Conservation (phyloP, 2,888 invertebrate genomes). For the Macaria liturata region DNA sequence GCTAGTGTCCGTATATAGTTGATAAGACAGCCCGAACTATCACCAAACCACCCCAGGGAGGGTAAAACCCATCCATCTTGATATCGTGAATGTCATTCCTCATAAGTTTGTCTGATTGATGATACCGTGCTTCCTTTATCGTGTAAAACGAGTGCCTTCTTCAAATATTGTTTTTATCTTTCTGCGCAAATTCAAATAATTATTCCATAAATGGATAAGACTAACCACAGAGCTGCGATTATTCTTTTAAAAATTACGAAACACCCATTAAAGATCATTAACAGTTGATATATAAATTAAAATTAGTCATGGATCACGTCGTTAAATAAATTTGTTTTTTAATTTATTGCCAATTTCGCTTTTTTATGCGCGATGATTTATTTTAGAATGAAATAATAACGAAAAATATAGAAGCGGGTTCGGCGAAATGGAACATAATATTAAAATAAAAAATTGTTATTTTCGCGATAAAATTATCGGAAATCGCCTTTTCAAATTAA, state of each 20-base stretch:
- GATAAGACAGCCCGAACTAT: too few species aligned
- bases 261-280: conserved; percentile 8
- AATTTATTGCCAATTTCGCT: conserved; percentile 9
- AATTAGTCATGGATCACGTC: conserved; percentile 11
- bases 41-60: too few species aligned
- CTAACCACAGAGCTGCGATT: conserved; percentile 1
- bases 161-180: too few species aligned
- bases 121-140: conserved; percentile 13
- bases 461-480: conserved; percentile 4
- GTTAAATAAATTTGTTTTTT: conserved; percentile 6
- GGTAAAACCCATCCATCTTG: conserved; percentile 47
- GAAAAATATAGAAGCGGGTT: too few species aligned
- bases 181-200: too few species aligned
- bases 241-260: conserved; percentile 6
- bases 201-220: too few species aligned
- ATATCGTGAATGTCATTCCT: conserved; percentile 38
- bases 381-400: neutral
- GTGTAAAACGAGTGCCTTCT: neutral
- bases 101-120: conserved; percentile 47
- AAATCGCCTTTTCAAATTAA: conserved; percentile 11
- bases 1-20: too few species aligned
- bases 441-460: neutral
- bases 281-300: conserved; percentile 15
- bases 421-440: too few species aligned
- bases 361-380: conserved; percentile 1